Percentiles rank a stretch among this genome's conserved stretches.
phyloP scores from a whole-genome alignment of 2,888 invertebrate genomes.

The Drosophila nr. perissopoda region DNA sequence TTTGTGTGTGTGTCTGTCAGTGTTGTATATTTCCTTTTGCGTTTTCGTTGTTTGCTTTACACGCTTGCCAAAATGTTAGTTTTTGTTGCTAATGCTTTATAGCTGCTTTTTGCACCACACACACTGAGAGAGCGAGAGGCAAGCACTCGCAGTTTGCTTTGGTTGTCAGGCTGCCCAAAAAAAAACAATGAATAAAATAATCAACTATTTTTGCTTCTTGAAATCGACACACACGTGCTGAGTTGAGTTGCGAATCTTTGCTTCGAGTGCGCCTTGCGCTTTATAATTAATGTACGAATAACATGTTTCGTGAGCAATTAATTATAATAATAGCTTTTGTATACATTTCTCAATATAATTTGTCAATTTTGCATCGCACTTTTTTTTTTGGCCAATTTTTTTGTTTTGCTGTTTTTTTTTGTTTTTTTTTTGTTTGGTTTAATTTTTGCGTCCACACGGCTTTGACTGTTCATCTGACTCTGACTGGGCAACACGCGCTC shows the following conservation, averaged over 20 bases:
- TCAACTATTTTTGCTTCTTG: constrained; percentile 34
- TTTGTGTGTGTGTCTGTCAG: constrained; percentile 7
- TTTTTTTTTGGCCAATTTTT: constrained; percentile 30
- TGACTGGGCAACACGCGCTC: constrained; percentile 64
- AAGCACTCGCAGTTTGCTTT: constrained; percentile 21
- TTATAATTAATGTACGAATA: constrained; percentile 8
- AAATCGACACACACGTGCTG: constrained; percentile 62
- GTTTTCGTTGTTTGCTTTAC: constrained; percentile 40
- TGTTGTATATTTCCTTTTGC: constrained; percentile 24
- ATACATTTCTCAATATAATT: constrained; percentile 2
- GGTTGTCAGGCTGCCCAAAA: constrained; percentile 54
- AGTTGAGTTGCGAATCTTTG: constrained; percentile 19
- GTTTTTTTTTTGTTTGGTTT: constrained; percentile 40
- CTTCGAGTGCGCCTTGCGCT: not conserved
- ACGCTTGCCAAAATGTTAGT: constrained; percentile 24
- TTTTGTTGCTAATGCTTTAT: constrained; percentile 37
- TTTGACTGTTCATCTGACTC: constrained; percentile 63
- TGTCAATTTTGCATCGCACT: constrained; percentile 15
- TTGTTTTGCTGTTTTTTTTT: not conserved
- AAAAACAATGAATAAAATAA: not conserved
- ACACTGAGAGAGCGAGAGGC: constrained; percentile 13
- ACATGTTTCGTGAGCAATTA: constrained; percentile 37
- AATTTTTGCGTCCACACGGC: constrained; percentile 55
- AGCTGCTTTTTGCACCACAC: constrained; percentile 65
- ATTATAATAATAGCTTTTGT: constrained; percentile 38